Evolutionary conservation across 2,113 vertebrate genomes (phyloP).

Genomic region (Pedetes capensis): DNA sequence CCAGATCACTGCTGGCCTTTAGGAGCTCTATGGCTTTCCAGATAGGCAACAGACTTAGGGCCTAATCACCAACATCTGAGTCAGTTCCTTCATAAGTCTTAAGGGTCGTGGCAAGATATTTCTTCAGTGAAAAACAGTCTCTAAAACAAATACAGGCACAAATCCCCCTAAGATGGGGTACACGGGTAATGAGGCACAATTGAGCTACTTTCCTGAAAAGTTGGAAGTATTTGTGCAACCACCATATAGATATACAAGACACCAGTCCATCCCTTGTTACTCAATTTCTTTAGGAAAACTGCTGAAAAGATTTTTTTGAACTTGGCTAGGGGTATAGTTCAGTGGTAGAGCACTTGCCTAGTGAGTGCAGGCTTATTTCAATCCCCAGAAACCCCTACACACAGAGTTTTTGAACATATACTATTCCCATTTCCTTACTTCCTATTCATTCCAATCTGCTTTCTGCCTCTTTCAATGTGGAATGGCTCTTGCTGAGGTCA

Average conservation of each 20-base stretch:
- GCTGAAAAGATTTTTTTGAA: background rate
- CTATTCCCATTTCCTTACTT: conserved; percentile 22
- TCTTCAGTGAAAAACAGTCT: conserved; percentile 24
- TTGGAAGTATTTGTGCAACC: background rate
- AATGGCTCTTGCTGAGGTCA: background rate
- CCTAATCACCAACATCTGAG: conserved; percentile 49
- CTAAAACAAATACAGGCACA: conserved; percentile 43
- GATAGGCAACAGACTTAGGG: conserved; percentile 32
- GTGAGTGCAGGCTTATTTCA: background rate
- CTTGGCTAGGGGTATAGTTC: background rate
- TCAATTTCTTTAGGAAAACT: background rate
- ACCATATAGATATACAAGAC: background rate
- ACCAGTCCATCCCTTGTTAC: background rate
- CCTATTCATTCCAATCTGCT: background rate
- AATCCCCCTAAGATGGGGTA: background rate
- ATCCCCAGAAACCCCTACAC: background rate
- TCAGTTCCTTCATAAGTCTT: background rate
- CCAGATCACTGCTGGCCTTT: conserved; percentile 42
- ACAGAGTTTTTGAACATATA: conserved; percentile 33
- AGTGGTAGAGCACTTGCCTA: background rate
- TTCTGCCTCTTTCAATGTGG: conserved; percentile 28
- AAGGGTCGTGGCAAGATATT: conserved; percentile 22
- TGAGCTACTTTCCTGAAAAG: conserved; percentile 24
- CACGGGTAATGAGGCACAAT: background rate
- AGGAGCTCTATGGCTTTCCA: conserved; percentile 34